phyloP scores from a whole-genome alignment of 2,797 vertebrate genomes.

The Anas flavirostris region DNA sequence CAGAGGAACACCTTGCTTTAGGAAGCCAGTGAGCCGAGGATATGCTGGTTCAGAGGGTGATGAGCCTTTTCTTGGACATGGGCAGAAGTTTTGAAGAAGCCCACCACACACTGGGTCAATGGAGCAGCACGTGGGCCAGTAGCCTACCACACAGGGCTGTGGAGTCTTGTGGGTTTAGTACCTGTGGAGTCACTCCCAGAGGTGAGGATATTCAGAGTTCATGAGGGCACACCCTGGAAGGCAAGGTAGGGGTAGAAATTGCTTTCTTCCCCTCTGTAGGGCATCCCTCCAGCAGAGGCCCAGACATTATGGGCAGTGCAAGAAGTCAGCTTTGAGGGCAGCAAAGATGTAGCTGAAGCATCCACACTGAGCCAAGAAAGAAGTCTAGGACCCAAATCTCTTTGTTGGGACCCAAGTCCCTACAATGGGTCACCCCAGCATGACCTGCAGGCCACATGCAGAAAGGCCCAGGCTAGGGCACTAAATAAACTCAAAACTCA shows the following conservation, averaged over 20 bases:
- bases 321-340: neutral
- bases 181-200: neutral
- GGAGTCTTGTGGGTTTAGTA: neutral
- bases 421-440: neutral
- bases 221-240: neutral
- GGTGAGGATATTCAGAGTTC: neutral
- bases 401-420: neutral
- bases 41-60: neutral
- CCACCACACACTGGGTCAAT: fast-evolving
- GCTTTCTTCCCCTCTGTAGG: neutral
- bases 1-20: neutral
- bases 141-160: neutral
- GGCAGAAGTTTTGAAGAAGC: neutral
- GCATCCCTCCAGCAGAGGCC: neutral
- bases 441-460: neutral
- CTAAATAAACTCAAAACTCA: neutral
- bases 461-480: neutral
- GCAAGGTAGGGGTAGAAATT: neutral
- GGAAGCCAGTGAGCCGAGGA: neutral
- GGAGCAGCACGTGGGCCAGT: neutral
- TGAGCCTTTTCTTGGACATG: neutral
- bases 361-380: neutral
- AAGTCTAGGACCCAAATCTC: neutral
- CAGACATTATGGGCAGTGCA: neutral
- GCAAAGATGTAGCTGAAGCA: neutral